Evolutionary conservation across 1,140 invertebrate genomes (phyloP), one percentile per base, ranked within the genome.

Genomic region (Zaprionus africanus): DNA sequence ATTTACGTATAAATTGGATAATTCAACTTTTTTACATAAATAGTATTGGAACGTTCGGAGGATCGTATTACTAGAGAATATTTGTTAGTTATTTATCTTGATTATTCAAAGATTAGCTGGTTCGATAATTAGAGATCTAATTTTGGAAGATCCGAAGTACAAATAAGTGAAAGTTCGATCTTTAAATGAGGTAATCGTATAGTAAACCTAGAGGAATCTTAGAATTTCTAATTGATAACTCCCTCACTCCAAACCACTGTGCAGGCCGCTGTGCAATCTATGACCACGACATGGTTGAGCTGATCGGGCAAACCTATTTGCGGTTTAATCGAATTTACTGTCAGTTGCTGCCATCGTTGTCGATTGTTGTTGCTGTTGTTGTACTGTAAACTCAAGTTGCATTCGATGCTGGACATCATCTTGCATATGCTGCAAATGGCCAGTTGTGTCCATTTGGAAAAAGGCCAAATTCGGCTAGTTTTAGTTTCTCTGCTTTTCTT

Each of bases 251-350:
- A 2, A 9, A 61, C 83, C 43, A 88, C 80, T 72, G 84, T 87
- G 63, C 51, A 56, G 9, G 12, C 19, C 11, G 4, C 26, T 15
- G 53, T 28, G 28, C 26, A 56, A 28, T 59, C 43, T 49, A 53
- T 28, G 61, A 36, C 22, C 67, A 82, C 78, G 78, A 86, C 79
- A 86, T 76, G 79, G 73, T 72, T 71, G 81, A 84, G 84, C 63
- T 88, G 78, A 43, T 62, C 82, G 76, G 82, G 68, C 84, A 81
- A 90, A 88, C 85, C 84, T 88, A 87, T 87, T 87, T 87, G 84
- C 62, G 84, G 84, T 81, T 90, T 88, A 88, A 88, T 88, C 84
- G 84, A 88, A 88, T 90, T 88, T 85, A 88, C 85, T 83, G 85
- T 84, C 84, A 83, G 81, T 53, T 62, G 73, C 82, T 82, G 79